Base-by-base conservation (phyloP, 2,888 invertebrate genomes). In the Scotopteryx bipunctaria region DNA sequence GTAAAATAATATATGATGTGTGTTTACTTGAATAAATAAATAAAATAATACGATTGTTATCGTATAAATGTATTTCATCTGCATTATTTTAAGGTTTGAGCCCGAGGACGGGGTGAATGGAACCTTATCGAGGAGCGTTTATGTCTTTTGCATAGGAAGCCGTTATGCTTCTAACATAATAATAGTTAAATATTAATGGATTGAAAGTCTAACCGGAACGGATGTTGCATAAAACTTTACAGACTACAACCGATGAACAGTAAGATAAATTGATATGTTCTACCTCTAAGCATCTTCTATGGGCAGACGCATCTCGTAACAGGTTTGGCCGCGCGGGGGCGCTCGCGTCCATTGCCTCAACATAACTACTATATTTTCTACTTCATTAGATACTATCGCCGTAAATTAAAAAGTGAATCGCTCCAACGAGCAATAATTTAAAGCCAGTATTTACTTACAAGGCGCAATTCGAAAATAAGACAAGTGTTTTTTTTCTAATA, bases 251-350 rank as follows among this genome's bases (percentile, higher is more conserved):
- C 36, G 19, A 19, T 38, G 29, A 32, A 11, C n/a, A 13, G 37
- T 21, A 37, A 23, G 21, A 32, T 38, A 38, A 38, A 38, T 29
- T 6, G n/a, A n/a, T n/a, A 19, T 31, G 6, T 19, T 11, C 9
- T 45, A 9, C 8, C 11, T 29, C 19, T 35, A 21, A 46, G 41
- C 21, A 14, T 48, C 19, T 27, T 21, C 21, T 35, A 25, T 13
- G 41, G 29, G 47, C 29, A 31, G 21, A 33, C 13, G 40, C 45
- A 41, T 51, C 45, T 27, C 40, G 38, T 38, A 50, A 43, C 40
- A 35, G 35, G 44, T 51, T 44, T 19, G 6, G 19, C 14, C 38
- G 41, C 38, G 41, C 35, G 48, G 40, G 41, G 41, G 48, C 40
- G 35, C 11, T 17, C 14, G n/a, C 15, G 35, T 14, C 25, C 21